phyloP scores from a whole-genome alignment of 2,888 invertebrate genomes.

The Phrixothrix hirtus region DNA sequence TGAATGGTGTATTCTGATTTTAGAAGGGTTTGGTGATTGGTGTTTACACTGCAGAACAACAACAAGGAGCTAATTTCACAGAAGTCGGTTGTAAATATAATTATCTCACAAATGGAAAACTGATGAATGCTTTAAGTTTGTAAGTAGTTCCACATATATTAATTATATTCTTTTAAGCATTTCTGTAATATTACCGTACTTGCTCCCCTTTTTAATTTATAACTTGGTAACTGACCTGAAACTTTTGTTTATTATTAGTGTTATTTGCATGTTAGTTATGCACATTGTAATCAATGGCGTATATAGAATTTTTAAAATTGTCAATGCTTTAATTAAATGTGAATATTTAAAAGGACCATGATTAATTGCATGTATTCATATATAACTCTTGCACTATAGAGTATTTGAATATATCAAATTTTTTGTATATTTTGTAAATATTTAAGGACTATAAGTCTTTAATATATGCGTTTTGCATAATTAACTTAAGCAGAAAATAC shows the following conservation, averaged over 20 bases:
- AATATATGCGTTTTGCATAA: too few species aligned
- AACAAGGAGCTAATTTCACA: constrained; percentile 55
- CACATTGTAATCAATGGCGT: background rate
- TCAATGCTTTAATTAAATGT: too few species aligned
- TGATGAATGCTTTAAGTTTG: constrained; percentile 57
- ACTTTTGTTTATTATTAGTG: constrained; percentile 33
- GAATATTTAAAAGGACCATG: too few species aligned
- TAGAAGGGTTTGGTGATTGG: constrained; percentile 63
- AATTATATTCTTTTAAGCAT: background rate
- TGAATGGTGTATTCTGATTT: constrained; percentile 33
- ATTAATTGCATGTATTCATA: too few species aligned
- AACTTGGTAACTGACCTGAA: constrained; percentile 48
- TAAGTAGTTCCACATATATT: constrained; percentile 52
- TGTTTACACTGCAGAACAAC: constrained; percentile 55
- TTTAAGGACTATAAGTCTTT: too few species aligned
- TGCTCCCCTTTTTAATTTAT: constrained; percentile 8
- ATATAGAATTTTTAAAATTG: background rate
- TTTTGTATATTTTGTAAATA: too few species aligned
- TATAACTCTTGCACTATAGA: too few species aligned
- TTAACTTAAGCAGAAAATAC: too few species aligned
- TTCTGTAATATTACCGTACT: background rate
- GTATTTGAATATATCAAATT: too few species aligned
- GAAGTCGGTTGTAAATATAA: constrained; percentile 58
- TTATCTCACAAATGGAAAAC: constrained; percentile 55
- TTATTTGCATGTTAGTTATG: background rate